Conservation (phyloP, 2,797 vertebrate genomes). For the Muraenolepis orangiensis region DNA sequence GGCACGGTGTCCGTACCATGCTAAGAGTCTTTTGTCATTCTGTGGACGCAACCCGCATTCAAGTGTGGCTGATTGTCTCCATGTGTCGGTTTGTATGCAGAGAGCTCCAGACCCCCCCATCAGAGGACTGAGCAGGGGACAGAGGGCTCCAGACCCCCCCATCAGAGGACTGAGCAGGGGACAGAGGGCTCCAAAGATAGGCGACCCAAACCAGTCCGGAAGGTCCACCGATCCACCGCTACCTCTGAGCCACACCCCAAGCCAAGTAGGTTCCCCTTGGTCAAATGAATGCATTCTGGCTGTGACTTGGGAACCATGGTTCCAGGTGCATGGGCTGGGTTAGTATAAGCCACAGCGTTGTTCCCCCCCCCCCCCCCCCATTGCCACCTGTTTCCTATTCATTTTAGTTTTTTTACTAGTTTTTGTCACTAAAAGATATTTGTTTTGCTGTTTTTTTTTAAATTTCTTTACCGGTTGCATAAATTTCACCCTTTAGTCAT, state of each 20-base stretch:
- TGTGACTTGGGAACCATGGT: not conserved
- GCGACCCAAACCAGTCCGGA: constrained; percentile 78
- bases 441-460: not conserved
- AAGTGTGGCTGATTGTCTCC: not conserved
- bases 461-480: not conserved
- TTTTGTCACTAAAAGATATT: not conserved
- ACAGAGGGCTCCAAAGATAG: constrained; percentile 60
- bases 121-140: constrained; percentile 39
- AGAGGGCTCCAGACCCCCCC: constrained; percentile 48
- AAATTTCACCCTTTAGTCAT: not conserved
- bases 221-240: constrained; percentile 79
- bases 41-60: not conserved
- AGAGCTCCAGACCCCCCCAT: constrained; percentile 45
- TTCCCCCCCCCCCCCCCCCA: no score
- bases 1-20: not conserved
- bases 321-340: not conserved
- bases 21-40: not conserved
- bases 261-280: constrained; percentile 72
- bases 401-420: not conserved
- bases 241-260: constrained; percentile 76
- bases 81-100: constrained; percentile 41
- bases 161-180: constrained; percentile 41
- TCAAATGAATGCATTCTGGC: not conserved
- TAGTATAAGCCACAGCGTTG: not conserved
- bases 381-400: not conserved